phyloP scores from a whole-genome alignment of 2,797 vertebrate genomes.

The Phoebastria nigripes region DNA sequence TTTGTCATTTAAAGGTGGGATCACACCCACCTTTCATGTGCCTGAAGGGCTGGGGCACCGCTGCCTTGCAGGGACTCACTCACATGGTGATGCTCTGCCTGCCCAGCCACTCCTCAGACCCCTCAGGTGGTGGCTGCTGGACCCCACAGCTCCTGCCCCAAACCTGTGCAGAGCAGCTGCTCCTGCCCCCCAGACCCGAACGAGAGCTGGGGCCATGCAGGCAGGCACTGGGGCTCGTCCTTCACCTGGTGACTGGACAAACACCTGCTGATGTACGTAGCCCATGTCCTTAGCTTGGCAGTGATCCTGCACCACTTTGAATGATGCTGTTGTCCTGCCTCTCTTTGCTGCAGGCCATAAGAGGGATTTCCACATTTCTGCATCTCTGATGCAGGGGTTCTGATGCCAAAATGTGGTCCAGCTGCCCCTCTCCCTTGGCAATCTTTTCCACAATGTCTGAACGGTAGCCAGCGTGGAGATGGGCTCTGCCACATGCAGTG shows the following conservation, averaged over 20 bases:
- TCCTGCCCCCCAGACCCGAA: fast-evolving
- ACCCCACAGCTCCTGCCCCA: not conserved
- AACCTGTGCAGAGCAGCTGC: not conserved
- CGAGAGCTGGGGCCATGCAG: fast-evolving
- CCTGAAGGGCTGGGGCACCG: not conserved
- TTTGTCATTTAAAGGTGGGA: not conserved
- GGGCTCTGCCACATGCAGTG: not conserved
- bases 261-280: fast-evolving
- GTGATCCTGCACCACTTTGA: not conserved
- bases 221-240: fast-evolving
- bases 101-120: fast-evolving
- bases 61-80: fast-evolving
- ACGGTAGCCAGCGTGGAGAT: fast-evolving
- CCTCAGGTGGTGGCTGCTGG: fast-evolving
- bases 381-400: not conserved
- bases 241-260: fast-evolving
- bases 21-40: not conserved
- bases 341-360: not conserved
- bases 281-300: not conserved
- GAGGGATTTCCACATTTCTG: not conserved
- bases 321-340: not conserved
- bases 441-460: not conserved
- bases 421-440: not conserved
- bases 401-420: not conserved
- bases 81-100: fast-evolving